Percentiles rank a stretch among this genome's conserved stretches.
These are phyloP conservation scores for Coregonus clupeaformis DNA, from an alignment of 2,113 vertebrate species.

Conservation along the genomic window DNA sequence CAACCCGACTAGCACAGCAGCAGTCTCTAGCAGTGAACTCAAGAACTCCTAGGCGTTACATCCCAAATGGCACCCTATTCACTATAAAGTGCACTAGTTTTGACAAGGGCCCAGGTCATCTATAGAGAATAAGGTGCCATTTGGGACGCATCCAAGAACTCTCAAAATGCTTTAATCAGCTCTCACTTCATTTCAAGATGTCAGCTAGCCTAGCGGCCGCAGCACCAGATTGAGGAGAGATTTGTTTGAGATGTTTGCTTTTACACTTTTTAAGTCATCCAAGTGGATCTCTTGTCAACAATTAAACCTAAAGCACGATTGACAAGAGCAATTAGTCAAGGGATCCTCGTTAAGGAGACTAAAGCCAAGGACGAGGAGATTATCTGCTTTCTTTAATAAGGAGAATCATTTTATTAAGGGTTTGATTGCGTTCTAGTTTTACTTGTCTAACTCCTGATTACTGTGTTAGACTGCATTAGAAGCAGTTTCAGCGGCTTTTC, in stretches of 20 bases:
- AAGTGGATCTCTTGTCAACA: slow-evolving; percentile 56
- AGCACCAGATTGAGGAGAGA: background rate
- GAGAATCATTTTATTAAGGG: slow-evolving; percentile 63
- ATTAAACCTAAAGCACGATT: slow-evolving; percentile 70
- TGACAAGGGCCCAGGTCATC: too few species aligned
- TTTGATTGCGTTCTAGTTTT: slow-evolving; percentile 75
- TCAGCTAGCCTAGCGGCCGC: background rate
- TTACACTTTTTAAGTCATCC: background rate
- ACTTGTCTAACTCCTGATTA: slow-evolving; percentile 56
- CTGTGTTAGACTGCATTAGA: slow-evolving; percentile 29
- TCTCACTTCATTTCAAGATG: background rate
- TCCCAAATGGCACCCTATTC: too few species aligned
- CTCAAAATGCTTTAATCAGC: background rate
- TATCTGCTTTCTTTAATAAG: slow-evolving; percentile 64
- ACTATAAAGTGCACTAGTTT: too few species aligned
- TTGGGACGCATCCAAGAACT: too few species aligned
- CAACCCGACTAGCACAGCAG: too few species aligned
- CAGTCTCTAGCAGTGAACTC: too few species aligned
- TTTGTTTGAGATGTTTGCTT: too few species aligned
- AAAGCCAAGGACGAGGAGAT: slow-evolving; percentile 62
- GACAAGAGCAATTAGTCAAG: slow-evolving; percentile 68
- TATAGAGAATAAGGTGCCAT: too few species aligned
- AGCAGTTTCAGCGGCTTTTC: slow-evolving; percentile 39
- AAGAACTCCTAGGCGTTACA: too few species aligned
- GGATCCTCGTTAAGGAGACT: slow-evolving; percentile 54